phyloP scores from a whole-genome alignment of 2,797 vertebrate genomes.

The Catostomus latipinnis region DNA sequence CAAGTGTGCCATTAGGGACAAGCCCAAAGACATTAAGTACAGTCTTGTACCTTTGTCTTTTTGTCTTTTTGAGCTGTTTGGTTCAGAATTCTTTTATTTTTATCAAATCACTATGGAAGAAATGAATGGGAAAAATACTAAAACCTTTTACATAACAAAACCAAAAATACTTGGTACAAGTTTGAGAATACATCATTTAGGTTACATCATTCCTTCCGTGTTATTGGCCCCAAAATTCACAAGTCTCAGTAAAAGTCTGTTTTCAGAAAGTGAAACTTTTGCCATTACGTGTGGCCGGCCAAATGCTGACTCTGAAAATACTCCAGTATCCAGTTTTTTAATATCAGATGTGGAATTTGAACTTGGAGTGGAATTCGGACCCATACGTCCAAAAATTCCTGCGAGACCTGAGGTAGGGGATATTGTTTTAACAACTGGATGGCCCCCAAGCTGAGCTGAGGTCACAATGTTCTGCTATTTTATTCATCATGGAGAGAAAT shows the following conservation, averaged over 20 bases:
- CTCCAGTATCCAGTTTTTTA: conserved; percentile 49
- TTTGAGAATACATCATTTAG: not conserved
- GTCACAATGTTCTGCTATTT: conserved; percentile 55
- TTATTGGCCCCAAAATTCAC: conserved; percentile 10
- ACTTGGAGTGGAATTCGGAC: conserved; percentile 49
- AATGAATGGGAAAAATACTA: no score
- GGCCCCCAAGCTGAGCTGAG: conserved; percentile 49
- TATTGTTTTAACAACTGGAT: conserved; percentile 59
- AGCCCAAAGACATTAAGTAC: no score
- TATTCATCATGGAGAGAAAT: conserved; percentile 52
- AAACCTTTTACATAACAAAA: not conserved
- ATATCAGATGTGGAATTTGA: conserved; percentile 61
- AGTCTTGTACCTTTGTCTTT: no score
- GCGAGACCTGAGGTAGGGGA: conserved; percentile 54
- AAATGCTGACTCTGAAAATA: conserved; percentile 53
- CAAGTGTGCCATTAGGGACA: no score
- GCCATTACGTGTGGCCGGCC: conserved; percentile 36
- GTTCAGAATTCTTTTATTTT: no score
- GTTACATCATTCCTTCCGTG: not conserved
- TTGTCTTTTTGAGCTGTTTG: no score
- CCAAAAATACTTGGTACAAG: not conserved
- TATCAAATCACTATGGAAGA: no score
- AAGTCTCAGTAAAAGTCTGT: not conserved
- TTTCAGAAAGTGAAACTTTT: conserved; percentile 42
- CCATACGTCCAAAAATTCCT: conserved; percentile 51